phyloP scores from a whole-genome alignment of 1,140 invertebrate genomes.

The Metaphire vulgaris region DNA sequence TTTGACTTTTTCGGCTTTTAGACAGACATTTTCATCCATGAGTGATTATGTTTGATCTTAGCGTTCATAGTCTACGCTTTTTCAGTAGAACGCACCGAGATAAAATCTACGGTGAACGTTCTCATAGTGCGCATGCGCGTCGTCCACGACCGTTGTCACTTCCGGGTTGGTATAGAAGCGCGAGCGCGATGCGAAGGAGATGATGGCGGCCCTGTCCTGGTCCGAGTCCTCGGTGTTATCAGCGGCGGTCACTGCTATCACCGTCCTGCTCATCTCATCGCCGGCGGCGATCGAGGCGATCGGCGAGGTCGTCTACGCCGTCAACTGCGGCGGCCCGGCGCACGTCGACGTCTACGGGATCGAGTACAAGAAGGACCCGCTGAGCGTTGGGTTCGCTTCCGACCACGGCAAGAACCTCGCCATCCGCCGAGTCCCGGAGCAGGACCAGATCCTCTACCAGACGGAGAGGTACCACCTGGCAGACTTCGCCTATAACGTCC shows the following conservation, averaged over 20 bases:
- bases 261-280: too few species aligned
- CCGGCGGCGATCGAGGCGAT: constrained; percentile 31
- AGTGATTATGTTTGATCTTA: too few species aligned
- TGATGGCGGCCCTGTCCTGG: too few species aligned
- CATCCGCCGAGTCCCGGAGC: constrained; percentile 47
- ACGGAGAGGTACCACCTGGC: constrained; percentile 50
- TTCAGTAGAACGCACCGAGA: too few species aligned
- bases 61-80: too few species aligned
- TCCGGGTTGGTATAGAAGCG: neutral
- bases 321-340: constrained; percentile 48
- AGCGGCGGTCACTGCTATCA: too few species aligned
- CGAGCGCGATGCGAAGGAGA: too few species aligned
- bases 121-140: neutral
- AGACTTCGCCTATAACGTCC: constrained; percentile 51
- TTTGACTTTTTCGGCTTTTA: too few species aligned
- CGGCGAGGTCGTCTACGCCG: constrained; percentile 48
- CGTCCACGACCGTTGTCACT: neutral
- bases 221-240: too few species aligned
- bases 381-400: constrained; percentile 41
- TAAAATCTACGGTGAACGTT: too few species aligned
- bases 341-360: constrained; percentile 50
- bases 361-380: constrained; percentile 44
- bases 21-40: too few species aligned
- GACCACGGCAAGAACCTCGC: constrained; percentile 50
- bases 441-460: constrained; percentile 51